These are phyloP conservation scores for Caenorhabditis elegans DNA, from an alignment of 1,140 invertebrate genomes.

Conservation along the genomic window DNA sequence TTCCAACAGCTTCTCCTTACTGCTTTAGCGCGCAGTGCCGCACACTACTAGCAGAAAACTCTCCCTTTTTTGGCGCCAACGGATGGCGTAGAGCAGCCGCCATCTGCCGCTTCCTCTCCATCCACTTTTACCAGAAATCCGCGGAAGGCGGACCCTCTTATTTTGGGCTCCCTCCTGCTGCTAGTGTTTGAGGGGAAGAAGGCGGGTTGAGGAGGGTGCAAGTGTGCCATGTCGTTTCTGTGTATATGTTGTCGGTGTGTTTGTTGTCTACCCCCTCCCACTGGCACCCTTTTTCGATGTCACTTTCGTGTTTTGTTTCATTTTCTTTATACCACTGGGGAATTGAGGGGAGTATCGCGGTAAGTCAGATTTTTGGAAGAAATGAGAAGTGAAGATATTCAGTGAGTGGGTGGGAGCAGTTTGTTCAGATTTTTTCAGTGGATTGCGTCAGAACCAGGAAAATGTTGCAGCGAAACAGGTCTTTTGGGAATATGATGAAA, in stretches of 20 bases:
- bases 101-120: conserved; percentile 7
- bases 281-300: conserved; percentile 11
- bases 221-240: not conserved
- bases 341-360: conserved; percentile 2
- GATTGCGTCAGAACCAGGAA: conserved; percentile 3
- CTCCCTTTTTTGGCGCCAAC: conserved; percentile 24
- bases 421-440: conserved; percentile 16
- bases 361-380: not conserved
- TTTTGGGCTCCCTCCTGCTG: not conserved
- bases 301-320: conserved; percentile 33
- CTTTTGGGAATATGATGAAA: not conserved
- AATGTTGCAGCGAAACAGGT: not conserved
- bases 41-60: conserved; percentile 28
- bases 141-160: conserved; percentile 20
- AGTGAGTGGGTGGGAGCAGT: not conserved
- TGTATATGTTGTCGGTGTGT: conserved; percentile 23
- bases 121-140: conserved; percentile 26
- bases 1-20: no score
- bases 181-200: not conserved
- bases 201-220: no score
- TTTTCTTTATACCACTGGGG: conserved; percentile 25
- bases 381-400: not conserved
- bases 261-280: not conserved
- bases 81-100: conserved; percentile 25
- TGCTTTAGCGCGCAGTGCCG: not conserved